Evolutionary conservation across 2,797 vertebrate species (phyloP).

Genomic region (Euthynnus affinis): DNA sequence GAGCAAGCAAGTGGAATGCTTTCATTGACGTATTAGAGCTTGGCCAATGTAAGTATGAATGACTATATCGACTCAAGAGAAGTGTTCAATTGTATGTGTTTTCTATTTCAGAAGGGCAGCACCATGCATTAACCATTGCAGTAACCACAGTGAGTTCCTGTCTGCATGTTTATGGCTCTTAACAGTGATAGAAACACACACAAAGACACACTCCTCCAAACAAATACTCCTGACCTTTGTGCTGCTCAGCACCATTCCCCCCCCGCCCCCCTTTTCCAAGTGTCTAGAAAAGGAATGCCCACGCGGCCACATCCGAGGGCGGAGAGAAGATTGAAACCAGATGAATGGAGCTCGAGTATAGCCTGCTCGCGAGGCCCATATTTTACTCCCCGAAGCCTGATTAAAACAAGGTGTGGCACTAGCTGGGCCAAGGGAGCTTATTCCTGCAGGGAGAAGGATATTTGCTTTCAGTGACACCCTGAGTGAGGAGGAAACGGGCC

Average conservation of each 20-base stretch:
- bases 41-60: constrained; percentile 2
- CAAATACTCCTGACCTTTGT: constrained; percentile 76
- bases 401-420: constrained; percentile 82
- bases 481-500: constrained; percentile 53
- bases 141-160: constrained; percentile 23
- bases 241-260: constrained; percentile 57
- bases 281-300: constrained; percentile 83
- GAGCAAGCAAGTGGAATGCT: not conserved
- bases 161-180: constrained; percentile 20
- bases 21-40: constrained; percentile 22
- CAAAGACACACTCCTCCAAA: constrained; percentile 58
- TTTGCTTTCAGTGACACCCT: constrained; percentile 65
- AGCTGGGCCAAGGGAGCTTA: constrained; percentile 66
- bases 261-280: constrained; percentile 36
- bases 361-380: constrained; percentile 77
- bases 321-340: constrained; percentile 88
- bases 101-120: constrained; percentile 8
- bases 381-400: constrained; percentile 86
- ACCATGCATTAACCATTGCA: constrained; percentile 8
- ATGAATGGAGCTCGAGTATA: constrained; percentile 83
- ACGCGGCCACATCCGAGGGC: constrained; percentile 80
- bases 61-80: not conserved
- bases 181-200: constrained; percentile 36
- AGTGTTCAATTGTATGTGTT: constrained; percentile 8
- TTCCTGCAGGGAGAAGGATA: constrained; percentile 63